Percentiles rank a stretch among this genome's conserved stretches.
These are phyloP conservation scores for Drosophila tani DNA, from an alignment of 1,140 invertebrate genomes.

Conservation along the genomic window DNA sequence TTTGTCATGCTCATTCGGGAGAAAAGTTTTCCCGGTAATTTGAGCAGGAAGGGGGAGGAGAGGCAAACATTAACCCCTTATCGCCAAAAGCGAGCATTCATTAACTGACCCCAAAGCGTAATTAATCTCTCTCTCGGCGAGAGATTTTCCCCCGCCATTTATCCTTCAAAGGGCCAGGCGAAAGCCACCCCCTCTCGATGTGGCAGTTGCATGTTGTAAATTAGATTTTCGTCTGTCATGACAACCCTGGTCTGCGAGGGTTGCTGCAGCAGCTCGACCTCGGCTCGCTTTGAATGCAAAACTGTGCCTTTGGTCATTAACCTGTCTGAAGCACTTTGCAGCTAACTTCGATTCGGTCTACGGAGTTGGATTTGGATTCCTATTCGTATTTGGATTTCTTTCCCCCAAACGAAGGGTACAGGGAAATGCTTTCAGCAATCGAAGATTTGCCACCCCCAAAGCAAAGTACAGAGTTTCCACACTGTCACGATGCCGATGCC, in stretches of 20 bases:
- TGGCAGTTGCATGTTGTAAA: constrained; percentile 79
- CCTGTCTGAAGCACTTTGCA: constrained; percentile 79
- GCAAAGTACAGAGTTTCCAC: constrained; percentile 57
- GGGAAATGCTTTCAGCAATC: constrained; percentile 70
- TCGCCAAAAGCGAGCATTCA: constrained; percentile 65
- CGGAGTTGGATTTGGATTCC: constrained; percentile 13
- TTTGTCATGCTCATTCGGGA: constrained; percentile 65
- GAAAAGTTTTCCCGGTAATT: constrained; percentile 65
- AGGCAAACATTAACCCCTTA: constrained; percentile 73
- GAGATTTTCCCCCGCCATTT: constrained; percentile 5
- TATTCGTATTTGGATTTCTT: not conserved
- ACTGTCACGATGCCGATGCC: constrained; percentile 59
- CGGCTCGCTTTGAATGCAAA: constrained; percentile 77
- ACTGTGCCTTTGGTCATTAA: constrained; percentile 78
- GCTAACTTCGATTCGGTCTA: constrained; percentile 20
- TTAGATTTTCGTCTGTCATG: constrained; percentile 80
- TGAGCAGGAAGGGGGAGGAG: constrained; percentile 36
- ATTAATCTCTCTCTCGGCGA: constrained; percentile 63
- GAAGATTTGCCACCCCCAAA: constrained; percentile 59
- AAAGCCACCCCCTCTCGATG: constrained; percentile 39
- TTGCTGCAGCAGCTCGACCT: constrained; percentile 34
- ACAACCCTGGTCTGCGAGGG: constrained; percentile 64
- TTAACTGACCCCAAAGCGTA: constrained; percentile 71
- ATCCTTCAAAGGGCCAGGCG: not conserved
- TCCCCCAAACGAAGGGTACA: constrained; percentile 38